Percentiles rank a stretch among this genome's conserved stretches.
phyloP scores from a whole-genome alignment of 2,888 invertebrate genomes.

The Pristionchus mayeri region DNA sequence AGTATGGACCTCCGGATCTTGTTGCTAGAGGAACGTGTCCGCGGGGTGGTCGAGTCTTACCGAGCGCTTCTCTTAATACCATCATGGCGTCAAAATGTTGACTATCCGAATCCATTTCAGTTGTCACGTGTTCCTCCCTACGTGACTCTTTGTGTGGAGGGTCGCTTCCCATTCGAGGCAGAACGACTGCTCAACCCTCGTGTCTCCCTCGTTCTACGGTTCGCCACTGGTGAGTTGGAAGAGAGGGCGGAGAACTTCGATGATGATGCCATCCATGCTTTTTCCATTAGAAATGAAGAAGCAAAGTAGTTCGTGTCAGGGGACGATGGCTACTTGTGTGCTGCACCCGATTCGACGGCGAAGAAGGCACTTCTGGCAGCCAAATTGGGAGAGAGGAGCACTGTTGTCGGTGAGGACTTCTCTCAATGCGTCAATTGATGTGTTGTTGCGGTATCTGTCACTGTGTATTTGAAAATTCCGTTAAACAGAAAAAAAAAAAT shows the following conservation, averaged over 20 bases:
- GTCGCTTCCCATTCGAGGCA: conserved; percentile 63
- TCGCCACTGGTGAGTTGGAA: conserved; percentile 58
- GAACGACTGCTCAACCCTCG: conserved; percentile 64
- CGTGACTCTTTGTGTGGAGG: conserved; percentile 68
- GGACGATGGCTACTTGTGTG: conserved; percentile 71
- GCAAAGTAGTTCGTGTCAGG: conserved; percentile 46
- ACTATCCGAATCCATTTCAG: no score
- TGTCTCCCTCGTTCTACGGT: conserved; percentile 66
- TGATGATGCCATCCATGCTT: neutral
- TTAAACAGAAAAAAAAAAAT: neutral
- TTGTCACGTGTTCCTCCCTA: conserved; percentile 65
- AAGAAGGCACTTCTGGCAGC: conserved; percentile 68
- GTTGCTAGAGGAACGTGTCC: no score
- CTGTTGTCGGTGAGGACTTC: conserved; percentile 60
- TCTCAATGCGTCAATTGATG: neutral
- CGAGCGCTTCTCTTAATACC: no score
- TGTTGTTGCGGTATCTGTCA: neutral
- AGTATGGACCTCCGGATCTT: no score
- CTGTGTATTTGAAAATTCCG: neutral
- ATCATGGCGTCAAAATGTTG: no score
- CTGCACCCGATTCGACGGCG: conserved; percentile 70
- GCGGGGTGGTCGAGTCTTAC: no score
- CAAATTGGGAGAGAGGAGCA: conserved; percentile 61
- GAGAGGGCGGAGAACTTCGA: neutral
- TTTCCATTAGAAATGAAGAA: neutral